Percentiles rank a stretch among this genome's conserved stretches.
Conservation (phyloP, 2,113 vertebrate species). For the Sorex araneus region DNA sequence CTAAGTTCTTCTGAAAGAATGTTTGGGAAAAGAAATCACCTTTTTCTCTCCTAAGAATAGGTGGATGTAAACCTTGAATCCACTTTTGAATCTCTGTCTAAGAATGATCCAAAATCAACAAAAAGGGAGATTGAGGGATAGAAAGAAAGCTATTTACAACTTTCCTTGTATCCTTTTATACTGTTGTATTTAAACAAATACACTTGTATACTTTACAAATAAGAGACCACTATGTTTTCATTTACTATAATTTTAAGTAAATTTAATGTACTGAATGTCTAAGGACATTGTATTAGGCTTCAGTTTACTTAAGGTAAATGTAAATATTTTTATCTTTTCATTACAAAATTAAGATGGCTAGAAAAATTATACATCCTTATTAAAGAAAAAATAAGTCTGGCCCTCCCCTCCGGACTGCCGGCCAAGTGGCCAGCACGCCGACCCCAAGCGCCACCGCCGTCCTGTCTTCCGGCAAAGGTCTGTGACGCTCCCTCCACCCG, state of each 20-base stretch:
- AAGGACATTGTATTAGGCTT: slow-evolving; percentile 2
- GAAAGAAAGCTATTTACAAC: not conserved
- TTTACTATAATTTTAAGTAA: not conserved
- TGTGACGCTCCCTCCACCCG: no score
- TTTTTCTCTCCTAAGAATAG: not conserved
- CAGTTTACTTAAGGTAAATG: not conserved
- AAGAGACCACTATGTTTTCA: not conserved
- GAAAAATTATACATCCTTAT: not conserved
- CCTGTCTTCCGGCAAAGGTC: no score
- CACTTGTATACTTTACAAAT: not conserved
- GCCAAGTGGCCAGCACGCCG: no score
- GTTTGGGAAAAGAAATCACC: not conserved
- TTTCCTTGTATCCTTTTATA: not conserved
- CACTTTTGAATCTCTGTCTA: not conserved
- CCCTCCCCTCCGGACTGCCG: no score
- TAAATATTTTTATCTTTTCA: not conserved
- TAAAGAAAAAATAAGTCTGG: no score
- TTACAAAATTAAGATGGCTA: slow-evolving; percentile 12
- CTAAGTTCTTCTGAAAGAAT: not conserved
- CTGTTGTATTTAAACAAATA: not conserved
- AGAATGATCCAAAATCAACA: not conserved
- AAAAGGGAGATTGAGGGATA: not conserved
- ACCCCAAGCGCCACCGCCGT: no score
- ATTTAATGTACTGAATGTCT: slow-evolving; percentile 10
- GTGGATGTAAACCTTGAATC: not conserved